Evolutionary conservation across 2,888 invertebrate species (phyloP).

Genomic region (Onchidella celtica): DNA sequence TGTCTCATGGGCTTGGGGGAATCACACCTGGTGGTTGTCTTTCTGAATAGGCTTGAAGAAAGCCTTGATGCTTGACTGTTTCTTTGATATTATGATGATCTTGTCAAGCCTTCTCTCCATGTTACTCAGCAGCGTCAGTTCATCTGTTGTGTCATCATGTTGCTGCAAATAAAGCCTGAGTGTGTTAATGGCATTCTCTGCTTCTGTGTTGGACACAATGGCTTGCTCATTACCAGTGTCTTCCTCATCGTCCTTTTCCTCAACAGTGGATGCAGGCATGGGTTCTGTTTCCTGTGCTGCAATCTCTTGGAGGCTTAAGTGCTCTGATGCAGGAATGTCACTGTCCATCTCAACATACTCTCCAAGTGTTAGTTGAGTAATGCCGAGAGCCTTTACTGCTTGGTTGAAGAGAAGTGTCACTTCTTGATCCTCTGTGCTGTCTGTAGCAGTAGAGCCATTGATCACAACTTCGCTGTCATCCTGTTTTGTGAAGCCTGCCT

Average conservation of each 20-base stretch:
- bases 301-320: not conserved
- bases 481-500: too few relatives aligned
- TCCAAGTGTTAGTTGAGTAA: conserved; percentile 10
- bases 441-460: not conserved
- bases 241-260: conserved; percentile 27
- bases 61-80: too few relatives aligned
- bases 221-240: conserved; percentile 8
- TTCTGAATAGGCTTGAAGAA: too few relatives aligned
- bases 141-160: not conserved
- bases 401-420: not conserved
- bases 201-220: not conserved
- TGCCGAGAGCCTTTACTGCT: conserved; percentile 6
- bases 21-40: too few relatives aligned
- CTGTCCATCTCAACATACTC: conserved; percentile 19
- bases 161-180: conserved; percentile 15
- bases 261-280: not conserved
- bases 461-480: not conserved
- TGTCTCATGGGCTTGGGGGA: too few relatives aligned
- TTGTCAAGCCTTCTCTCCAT: not conserved
- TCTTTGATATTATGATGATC: too few relatives aligned
- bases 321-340: conserved; percentile 17
- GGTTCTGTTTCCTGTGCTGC: conserved; percentile 5
- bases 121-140: not conserved
- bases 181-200: conserved; percentile 28
- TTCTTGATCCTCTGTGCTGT: conserved; percentile 2